Base-by-base conservation (phyloP, 2,797 vertebrate species). In the Leptodactylus fallax region DNA sequence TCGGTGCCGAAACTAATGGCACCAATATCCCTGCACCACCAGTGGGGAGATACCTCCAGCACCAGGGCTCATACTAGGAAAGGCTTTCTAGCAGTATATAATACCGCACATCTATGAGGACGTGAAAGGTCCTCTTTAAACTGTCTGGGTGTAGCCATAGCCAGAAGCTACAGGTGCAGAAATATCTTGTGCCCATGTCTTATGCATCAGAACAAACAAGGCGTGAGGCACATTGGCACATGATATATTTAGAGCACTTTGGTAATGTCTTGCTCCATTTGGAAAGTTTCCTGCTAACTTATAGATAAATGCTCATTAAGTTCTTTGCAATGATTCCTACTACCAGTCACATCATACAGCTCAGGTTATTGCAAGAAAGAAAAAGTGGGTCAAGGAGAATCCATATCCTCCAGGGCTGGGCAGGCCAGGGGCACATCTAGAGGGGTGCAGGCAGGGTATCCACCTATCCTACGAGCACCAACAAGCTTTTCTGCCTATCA, bases 221-320 rank as follows among this genome's bases (percentile, higher is more conserved):
- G 63, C 23, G 11, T 67, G 63, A 25, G 23, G 63, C 25, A 25
- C 63, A 25, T 23, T 13, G 63, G 63, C 63, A 67, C 63, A 13
- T 67, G 12, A 67, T 13, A 27, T 67, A 67, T 67, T 25, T 6
- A 6, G 23, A 27, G 23, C 23, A 14, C 63, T 67, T 67, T 25
- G 23, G 63, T 67, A 67, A 67, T 67, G 63, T 67, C 63, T n/a
- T 67, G 63, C 23, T 67, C 63, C 23, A 67, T 13, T 67, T 67
- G 63, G 63, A 67, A 67, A 67, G n/a, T 25, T 67, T 23, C 63
- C 63, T 27, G 63, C 13, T 25, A 27, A 63, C 11, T 9, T 67
- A 11, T 25, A 67, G 23, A 67, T 36, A 69, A 69, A 65, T 6
- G 12, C 25, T 36, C 65, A 69, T 69, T 6, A 69, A 16, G 27